Conservation (phyloP, 2,888 invertebrate species). For the Deilephila elpenor region DNA sequence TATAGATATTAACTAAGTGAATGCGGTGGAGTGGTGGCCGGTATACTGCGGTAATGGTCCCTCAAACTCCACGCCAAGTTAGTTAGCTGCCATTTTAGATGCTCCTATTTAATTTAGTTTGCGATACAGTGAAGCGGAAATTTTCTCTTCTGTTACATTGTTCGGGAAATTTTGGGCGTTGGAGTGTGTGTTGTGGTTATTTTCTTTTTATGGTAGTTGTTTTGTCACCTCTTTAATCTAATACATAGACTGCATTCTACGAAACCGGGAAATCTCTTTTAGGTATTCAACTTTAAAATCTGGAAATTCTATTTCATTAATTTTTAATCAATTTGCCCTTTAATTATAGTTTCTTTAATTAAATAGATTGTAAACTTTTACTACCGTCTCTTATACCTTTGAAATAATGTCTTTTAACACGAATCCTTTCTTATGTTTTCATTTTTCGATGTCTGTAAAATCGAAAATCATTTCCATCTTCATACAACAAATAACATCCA, state of each 20-base stretch:
- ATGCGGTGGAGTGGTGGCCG: constrained; percentile 10
- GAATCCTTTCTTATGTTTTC: too few species aligned
- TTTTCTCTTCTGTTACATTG: constrained; percentile 34
- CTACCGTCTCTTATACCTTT: too few species aligned
- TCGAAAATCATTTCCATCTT: too few species aligned
- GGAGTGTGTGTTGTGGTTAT: background rate
- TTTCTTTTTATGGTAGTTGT: background rate
- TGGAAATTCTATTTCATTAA: too few species aligned
- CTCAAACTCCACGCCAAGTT: constrained; percentile 41
- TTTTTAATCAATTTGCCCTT: too few species aligned
- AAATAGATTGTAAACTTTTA: too few species aligned
- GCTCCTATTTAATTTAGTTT: constrained; percentile 46
- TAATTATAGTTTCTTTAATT: too few species aligned
- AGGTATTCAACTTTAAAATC: too few species aligned
- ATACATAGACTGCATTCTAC: too few species aligned
- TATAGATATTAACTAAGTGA: constrained; percentile 14
- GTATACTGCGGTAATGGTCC: constrained; percentile 41
- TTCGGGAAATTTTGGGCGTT: background rate
- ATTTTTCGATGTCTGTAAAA: too few species aligned
- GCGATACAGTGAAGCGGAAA: constrained; percentile 37
- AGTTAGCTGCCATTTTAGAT: constrained; percentile 45
- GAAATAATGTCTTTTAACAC: too few species aligned
- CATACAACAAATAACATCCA: background rate
- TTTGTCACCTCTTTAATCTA: background rate
- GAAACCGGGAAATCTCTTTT: too few species aligned